A percentile compares a stretch with the other conserved stretches of the same genome.
phyloP scores from a whole-genome alignment of 2,797 vertebrate genomes.

The Nyctalus aviator region DNA sequence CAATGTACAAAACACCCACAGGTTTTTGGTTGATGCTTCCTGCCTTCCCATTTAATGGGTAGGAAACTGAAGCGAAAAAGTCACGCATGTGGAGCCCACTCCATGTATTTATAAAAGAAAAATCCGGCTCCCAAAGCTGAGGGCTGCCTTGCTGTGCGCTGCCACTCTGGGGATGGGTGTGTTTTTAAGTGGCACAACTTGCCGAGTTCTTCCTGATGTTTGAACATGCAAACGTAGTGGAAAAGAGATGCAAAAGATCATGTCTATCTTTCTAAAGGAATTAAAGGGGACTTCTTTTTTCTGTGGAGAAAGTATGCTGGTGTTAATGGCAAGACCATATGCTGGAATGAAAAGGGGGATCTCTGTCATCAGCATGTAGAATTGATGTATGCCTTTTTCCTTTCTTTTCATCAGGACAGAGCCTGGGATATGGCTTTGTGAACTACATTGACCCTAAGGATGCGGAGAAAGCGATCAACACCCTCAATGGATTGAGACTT shows the following conservation, averaged over 20 bases:
- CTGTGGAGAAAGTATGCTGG: constrained; percentile 6
- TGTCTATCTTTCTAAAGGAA: constrained; percentile 30
- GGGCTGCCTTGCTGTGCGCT: not conserved
- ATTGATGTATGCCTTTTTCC: constrained; percentile 70
- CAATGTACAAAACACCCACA: not conserved
- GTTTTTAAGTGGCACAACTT: constrained; percentile 27
- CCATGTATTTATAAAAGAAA: no score
- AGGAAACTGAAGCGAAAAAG: constrained; percentile 11
- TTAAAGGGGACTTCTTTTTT: constrained; percentile 55
- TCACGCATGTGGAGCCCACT: not conserved
- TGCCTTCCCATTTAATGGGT: not conserved
- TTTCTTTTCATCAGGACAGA: constrained; percentile 92
- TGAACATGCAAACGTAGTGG: constrained; percentile 54
- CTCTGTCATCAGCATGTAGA: not conserved
- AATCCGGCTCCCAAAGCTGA: not conserved
- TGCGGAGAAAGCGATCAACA: constrained; percentile 99
- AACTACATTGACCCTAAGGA: constrained; percentile 99
- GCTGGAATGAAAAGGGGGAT: constrained; percentile 5
- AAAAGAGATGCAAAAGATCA: constrained; percentile 38
- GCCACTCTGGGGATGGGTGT: not conserved
- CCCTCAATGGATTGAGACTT: constrained; percentile 98
- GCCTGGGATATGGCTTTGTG: constrained; percentile 98
- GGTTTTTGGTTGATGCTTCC: constrained; percentile 7
- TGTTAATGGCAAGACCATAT: constrained; percentile 40
- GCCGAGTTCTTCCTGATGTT: constrained; percentile 40